A percentile compares a stretch with the other conserved stretches of the same genome.
Evolutionary conservation across 2,888 invertebrate species (phyloP).

Genomic region (Carabus problematicus): DNA sequence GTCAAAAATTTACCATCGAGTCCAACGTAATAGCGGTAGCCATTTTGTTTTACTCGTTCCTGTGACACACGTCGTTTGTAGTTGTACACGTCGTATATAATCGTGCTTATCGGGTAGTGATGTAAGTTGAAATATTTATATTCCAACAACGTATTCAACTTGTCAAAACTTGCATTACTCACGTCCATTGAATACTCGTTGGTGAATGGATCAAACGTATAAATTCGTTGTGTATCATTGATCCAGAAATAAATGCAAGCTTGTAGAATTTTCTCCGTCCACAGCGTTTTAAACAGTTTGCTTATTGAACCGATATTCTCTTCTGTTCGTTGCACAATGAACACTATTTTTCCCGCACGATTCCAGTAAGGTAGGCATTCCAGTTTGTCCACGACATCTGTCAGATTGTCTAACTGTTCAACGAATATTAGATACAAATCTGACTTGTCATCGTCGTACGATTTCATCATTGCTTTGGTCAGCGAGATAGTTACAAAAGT

Average conservation of each 20-base stretch:
- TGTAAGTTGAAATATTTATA: slow-evolving; percentile 13
- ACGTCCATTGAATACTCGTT: slow-evolving; percentile 17
- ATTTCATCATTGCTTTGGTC: too few species aligned
- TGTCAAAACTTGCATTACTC: not conserved
- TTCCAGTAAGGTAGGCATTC: too few species aligned
- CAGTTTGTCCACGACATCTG: too few species aligned
- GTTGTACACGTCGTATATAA: slow-evolving; percentile 4
- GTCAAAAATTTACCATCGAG: slow-evolving; percentile 20
- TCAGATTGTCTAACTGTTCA: too few species aligned
- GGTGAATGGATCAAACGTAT: slow-evolving; percentile 20
- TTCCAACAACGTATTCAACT: slow-evolving; percentile 7
- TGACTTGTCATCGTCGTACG: too few species aligned
- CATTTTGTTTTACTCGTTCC: not conserved
- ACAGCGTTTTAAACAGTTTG: slow-evolving; percentile 14
- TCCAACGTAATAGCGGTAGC: not conserved
- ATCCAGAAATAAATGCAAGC: slow-evolving; percentile 19
- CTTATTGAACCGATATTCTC: slow-evolving; percentile 3
- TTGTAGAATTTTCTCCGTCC: slow-evolving; percentile 10
- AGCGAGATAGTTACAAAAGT: too few species aligned
- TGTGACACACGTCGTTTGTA: not conserved
- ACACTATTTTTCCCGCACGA: too few species aligned
- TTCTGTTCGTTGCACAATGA: not conserved
- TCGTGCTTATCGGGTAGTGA: slow-evolving; percentile 8
- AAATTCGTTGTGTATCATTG: slow-evolving; percentile 8
- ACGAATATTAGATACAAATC: too few species aligned